Base-by-base conservation (phyloP, 2,888 invertebrate genomes). In the Scaptomyza tumidula region DNA sequence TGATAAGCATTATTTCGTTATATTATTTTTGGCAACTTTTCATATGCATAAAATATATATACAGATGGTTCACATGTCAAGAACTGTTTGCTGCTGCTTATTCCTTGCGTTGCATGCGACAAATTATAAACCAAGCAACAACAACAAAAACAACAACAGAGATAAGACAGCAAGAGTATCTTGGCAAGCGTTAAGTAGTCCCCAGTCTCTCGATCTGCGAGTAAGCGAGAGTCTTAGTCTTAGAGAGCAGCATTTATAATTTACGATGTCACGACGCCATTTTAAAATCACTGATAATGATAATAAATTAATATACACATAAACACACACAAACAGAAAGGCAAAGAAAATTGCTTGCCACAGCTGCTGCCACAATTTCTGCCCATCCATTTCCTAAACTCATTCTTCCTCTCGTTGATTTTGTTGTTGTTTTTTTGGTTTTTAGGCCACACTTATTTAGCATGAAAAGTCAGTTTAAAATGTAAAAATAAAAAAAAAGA, bases 231-330 rank as follows among this genome's bases (percentile, higher is more conserved):
- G 78, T 6, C 33, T 33, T 33, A 65, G 78, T 6, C 33, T 33
- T 33, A 64, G 57, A 67, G 65, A 70, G 58, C 64, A 63, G 54
- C 80, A 75, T 80, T 85, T 85, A 85, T 85, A 82, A 85, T 87
- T 86, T 87, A 87, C 78, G 86, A 86, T 76, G 82, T 78, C 87
- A 76, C 80, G 82, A 82, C 80, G 80, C 86, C 83, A 80, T 83
- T 87, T 85, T 80, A 80, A 86, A 88, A 86, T 88, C 80, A 82
- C 82, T 82, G 88, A 88, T 87, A 87, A 87, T 88, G 88, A 88
- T 87, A 84, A 87, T 87, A 87, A 88, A 87, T 87, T 88, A 87
- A 84, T 86, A 80, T 80, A 76, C 11, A 49, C 33, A 16, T 33
- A 35, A 3, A 50, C 3, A 13, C 1, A 9, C 19, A 19, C 19